Base-by-base conservation (phyloP, 2,113 vertebrate genomes). In the Ardeotis arabs region DNA sequence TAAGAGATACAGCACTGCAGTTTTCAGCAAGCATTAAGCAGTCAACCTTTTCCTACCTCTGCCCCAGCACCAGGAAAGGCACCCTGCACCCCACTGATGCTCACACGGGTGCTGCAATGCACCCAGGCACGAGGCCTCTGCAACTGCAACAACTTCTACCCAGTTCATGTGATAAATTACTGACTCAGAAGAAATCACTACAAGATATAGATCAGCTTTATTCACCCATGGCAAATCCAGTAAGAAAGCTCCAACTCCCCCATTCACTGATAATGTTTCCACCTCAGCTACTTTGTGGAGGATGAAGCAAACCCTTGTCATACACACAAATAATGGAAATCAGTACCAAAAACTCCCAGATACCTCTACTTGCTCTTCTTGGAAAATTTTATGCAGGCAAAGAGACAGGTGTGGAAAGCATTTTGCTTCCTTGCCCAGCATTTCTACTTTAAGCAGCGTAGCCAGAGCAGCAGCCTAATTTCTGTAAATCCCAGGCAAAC, bases 51-150 rank as follows among this genome's bases (percentile, higher is more conserved):
- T 35, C 25, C 56, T 67, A 64, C 27, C 49, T 22, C 75, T 75
- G 60, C 35, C 44, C 56, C 14, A 35, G 72, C 27, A 13, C 58
- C 13, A 20, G n/a, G 39, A 52, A 44, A 77, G 73, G 50, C 23
- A 15, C 45, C 59, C 50, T 56, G 62, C 37, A 45, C 28, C 33
- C 68, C 25, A 55, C 8, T 69, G 41, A 23, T 64, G 77, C 58
- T 72, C 44, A 7, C 60, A 15, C 37, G 0, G 3, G 7, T 12
- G 59, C 39, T 5, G 0, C 0, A 0, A 55, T 17, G 31, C 14
- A 59, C 14, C 11, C 39, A 29, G 62, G 45, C 56, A 44, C 0
- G 0, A 69, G 33, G 41, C 27, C 14, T 33, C 41, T 31, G 19
- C 0, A 0, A 10, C 63, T 25, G 14, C 50, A 44, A 8, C 3